Evolutionary conservation across 2,888 invertebrate species (phyloP), one percentile per base, ranked within the genome.

Genomic region (Athetis lepigone): DNA sequence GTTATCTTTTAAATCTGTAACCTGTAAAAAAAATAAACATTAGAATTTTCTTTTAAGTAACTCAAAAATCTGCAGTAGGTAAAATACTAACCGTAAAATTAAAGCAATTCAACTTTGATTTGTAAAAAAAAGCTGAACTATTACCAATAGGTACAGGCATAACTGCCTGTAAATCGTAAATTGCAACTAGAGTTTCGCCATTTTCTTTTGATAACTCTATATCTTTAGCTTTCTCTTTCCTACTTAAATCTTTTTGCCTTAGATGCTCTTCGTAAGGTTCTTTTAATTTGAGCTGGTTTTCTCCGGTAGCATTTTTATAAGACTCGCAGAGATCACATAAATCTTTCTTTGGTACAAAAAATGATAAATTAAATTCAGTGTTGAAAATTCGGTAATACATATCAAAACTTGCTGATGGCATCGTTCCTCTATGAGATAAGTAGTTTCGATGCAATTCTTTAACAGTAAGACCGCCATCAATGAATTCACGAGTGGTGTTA

Each of bases 401-500:
- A 6, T 21, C 19, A 9, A 29, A 29, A 29, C 9, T 29, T 29
- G 29, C 29, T 29, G 29, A 29, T 29, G n/a, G n/a, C n/a, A n/a
- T n/a, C n/a, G n/a, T n/a, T n/a, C 29, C 29, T 9, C 29, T 9
- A 29, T 9, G 8, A 29, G 29, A 29, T 29, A 29, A 8, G 9
- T 29, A 29, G 11, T 29, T 29, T 11, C 42, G 42, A 21, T 42
- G 42, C 21, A 43, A 43, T 5, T 21, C 43, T 23, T 13, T 23
- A 21, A 43, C 21, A 13, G 43, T 23, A 4, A 43, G 47, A 16
- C 47, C 47, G 16, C 47, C 47, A 27, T 47, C 47, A 47, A 47
- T 47, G 4, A 47, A 27, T 29, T 47, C 47, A 16, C 47, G 47
- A 47, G 27, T 43, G 4, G 43, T 43, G 11, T 51, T 59, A 21